Conservation (phyloP, 2,888 invertebrate genomes). For the Mimachlamys varia region DNA sequence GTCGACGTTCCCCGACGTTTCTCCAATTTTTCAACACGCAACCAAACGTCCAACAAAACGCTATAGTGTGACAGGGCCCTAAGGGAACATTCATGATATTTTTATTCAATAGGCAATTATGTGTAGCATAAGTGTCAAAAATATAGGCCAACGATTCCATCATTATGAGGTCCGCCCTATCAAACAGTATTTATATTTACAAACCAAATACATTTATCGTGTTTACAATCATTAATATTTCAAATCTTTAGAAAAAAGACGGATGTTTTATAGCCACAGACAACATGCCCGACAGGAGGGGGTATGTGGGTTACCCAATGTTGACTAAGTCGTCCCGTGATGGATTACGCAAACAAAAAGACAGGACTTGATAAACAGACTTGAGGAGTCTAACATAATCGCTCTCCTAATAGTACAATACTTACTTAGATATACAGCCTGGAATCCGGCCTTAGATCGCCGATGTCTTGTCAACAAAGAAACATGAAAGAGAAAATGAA, state of each 20-base stretch:
- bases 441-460: neutral
- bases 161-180: no score
- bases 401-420: neutral
- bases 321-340: neutral
- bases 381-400: neutral
- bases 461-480: neutral
- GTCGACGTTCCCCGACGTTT: no score
- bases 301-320: neutral
- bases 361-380: neutral
- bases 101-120: no score
- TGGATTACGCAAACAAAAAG: neutral
- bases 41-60: no score
- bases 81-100: no score
- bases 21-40: no score
- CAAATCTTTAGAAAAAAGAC: neutral
- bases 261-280: neutral
- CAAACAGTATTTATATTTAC: neutral
- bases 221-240: neutral
- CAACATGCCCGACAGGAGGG: neutral
- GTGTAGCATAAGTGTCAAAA: no score
- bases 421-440: slow-evolving; percentile 20
- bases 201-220: neutral
- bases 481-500: neutral
- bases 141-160: no score
- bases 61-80: no score